phyloP scores from a whole-genome alignment of 1,140 invertebrate genomes.

The Thrips palmi region DNA sequence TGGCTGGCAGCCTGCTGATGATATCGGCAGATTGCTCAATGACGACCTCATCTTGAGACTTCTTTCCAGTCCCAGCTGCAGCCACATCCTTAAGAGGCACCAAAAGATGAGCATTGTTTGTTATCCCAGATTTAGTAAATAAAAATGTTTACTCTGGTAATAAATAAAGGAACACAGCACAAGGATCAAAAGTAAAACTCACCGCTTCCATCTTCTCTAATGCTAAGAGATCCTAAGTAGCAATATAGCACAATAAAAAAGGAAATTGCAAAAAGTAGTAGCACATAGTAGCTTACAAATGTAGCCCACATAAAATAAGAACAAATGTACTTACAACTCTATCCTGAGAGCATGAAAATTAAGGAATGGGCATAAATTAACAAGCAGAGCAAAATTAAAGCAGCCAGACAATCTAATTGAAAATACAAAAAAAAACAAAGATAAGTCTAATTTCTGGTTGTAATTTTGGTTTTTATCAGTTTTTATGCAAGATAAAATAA shows the following conservation, averaged over 20 bases:
- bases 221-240: slow-evolving; percentile 24
- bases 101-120: no score
- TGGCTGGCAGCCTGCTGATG: slow-evolving; percentile 46
- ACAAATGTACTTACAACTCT: slow-evolving; percentile 20
- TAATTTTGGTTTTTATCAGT: no score
- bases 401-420: neutral
- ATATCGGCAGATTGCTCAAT: slow-evolving; percentile 50
- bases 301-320: neutral
- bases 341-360: slow-evolving; percentile 20
- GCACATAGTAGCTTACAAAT: slow-evolving; percentile 2
- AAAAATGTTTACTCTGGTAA: no score
- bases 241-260: slow-evolving; percentile 14
- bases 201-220: neutral
- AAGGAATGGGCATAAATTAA: slow-evolving; percentile 9
- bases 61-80: slow-evolving; percentile 21
- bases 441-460: slow-evolving; percentile 1
- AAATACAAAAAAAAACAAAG: neutral
- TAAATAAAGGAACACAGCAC: no score
- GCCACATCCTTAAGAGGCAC: slow-evolving; percentile 22
- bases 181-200: neutral
- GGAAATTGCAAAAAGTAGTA: slow-evolving; percentile 8
- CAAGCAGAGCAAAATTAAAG: slow-evolving; percentile 4
- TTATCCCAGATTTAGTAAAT: no score
- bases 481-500: no score
- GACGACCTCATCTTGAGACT: slow-evolving; percentile 46